phyloP scores from a whole-genome alignment of 2,888 invertebrate genomes.

The Rapana venosa region DNA sequence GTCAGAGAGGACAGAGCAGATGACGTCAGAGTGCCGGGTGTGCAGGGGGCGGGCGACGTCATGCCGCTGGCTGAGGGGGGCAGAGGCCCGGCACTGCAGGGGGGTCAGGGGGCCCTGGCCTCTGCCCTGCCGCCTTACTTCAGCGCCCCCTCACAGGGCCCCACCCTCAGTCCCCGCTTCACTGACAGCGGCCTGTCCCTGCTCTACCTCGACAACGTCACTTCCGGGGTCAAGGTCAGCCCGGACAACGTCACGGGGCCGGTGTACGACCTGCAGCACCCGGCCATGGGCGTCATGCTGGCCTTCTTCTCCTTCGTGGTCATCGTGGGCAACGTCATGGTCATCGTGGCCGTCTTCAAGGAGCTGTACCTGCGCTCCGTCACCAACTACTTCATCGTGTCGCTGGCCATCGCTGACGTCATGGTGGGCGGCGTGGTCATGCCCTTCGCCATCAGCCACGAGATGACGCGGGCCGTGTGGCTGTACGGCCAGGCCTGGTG shows the following conservation, averaged over 20 bases:
- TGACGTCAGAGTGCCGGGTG: constrained; percentile 2
- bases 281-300: constrained; percentile 84
- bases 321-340: constrained; percentile 95
- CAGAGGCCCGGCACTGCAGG: not conserved
- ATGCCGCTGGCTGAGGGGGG: not conserved
- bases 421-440: constrained; percentile 97
- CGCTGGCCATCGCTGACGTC: constrained; percentile 96
- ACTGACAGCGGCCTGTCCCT: not conserved
- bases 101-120: too few relatives aligned
- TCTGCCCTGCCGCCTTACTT: not conserved
- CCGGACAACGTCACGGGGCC: not conserved
- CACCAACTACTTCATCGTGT: constrained; percentile 98
- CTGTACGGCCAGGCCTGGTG: constrained; percentile 97
- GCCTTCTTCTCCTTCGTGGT: constrained; percentile 93
- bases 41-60: not conserved
- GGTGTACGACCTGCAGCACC: constrained; percentile 57
- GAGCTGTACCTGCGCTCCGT: constrained; percentile 97
- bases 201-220: constrained; percentile 32
- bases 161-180: not conserved
- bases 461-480: constrained; percentile 82
- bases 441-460: constrained; percentile 85
- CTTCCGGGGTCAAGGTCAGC: not conserved
- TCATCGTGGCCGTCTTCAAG: constrained; percentile 93
- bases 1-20: not conserved
- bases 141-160: not conserved